phyloP scores from a whole-genome alignment of 2,113 vertebrate genomes.

The Caloenas nicobarica region DNA sequence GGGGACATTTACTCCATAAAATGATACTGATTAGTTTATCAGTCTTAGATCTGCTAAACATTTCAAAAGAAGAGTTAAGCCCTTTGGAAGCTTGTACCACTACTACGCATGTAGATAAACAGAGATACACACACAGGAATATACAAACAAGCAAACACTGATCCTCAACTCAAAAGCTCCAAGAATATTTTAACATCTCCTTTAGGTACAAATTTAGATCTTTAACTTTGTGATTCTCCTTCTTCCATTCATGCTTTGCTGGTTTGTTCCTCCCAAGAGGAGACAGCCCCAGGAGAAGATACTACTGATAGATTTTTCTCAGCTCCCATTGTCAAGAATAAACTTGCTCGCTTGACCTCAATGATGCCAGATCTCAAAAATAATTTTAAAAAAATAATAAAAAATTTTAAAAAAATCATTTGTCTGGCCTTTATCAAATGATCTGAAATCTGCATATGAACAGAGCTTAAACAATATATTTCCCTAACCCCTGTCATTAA shows the following conservation, averaged over 20 bases:
- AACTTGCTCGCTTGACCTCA: background rate
- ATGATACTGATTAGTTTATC: background rate
- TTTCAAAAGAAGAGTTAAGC: background rate
- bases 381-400: background rate
- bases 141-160: background rate
- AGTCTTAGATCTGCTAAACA: background rate
- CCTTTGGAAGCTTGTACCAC: background rate
- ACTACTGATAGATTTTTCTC: background rate
- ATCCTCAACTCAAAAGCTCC: background rate
- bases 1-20: background rate
- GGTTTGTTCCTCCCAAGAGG: background rate
- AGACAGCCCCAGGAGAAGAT: background rate
- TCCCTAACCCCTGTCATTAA: background rate
- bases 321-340: background rate
- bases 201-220: background rate
- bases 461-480: background rate
- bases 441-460: background rate
- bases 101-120: background rate
- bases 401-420: background rate
- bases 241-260: background rate
- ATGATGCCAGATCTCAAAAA: background rate
- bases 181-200: background rate
- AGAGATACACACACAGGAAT: background rate
- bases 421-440: background rate
- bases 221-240: background rate